Evolutionary conservation across 2,888 invertebrate species (phyloP).

Genomic region (Venustoraphidia nigricollis): DNA sequence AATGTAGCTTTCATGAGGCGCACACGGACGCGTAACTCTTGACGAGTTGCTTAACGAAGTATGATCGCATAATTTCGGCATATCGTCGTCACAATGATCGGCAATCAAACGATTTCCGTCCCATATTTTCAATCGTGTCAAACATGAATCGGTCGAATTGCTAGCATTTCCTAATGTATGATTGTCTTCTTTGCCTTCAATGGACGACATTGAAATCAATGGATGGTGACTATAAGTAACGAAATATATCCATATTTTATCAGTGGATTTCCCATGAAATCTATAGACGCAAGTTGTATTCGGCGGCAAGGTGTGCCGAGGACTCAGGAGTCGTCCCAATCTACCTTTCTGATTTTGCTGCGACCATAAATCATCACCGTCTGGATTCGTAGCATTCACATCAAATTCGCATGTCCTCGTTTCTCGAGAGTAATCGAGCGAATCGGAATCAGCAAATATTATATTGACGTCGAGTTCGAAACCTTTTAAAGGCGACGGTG

Average conservation of each 20-base stretch:
- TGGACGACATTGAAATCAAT: slow-evolving; percentile 36
- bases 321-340: slow-evolving; percentile 59
- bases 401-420: slow-evolving; percentile 54
- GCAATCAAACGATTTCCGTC: slow-evolving; percentile 53
- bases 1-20: slow-evolving; percentile 65
- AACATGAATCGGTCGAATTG: slow-evolving; percentile 32
- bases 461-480: slow-evolving; percentile 81
- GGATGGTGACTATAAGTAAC: slow-evolving; percentile 71
- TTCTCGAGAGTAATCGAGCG: slow-evolving; percentile 62
- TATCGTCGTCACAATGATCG: slow-evolving; percentile 57
- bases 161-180: slow-evolving; percentile 21
- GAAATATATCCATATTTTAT: slow-evolving; percentile 77
- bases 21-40: slow-evolving; percentile 64
- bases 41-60: slow-evolving; percentile 56
- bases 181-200: slow-evolving; percentile 12
- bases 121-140: slow-evolving; percentile 58
- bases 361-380: slow-evolving; percentile 37
- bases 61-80: slow-evolving; percentile 71
- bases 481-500: slow-evolving; percentile 55
- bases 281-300: slow-evolving; percentile 78
- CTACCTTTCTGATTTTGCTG: slow-evolving; percentile 35
- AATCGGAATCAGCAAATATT: slow-evolving; percentile 75
- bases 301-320: slow-evolving; percentile 70
- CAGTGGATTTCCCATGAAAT: slow-evolving; percentile 62
- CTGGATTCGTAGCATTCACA: slow-evolving; percentile 56